Base-by-base conservation (phyloP, 1,140 invertebrate genomes). In the Pseudomyrmex dendroicus region DNA sequence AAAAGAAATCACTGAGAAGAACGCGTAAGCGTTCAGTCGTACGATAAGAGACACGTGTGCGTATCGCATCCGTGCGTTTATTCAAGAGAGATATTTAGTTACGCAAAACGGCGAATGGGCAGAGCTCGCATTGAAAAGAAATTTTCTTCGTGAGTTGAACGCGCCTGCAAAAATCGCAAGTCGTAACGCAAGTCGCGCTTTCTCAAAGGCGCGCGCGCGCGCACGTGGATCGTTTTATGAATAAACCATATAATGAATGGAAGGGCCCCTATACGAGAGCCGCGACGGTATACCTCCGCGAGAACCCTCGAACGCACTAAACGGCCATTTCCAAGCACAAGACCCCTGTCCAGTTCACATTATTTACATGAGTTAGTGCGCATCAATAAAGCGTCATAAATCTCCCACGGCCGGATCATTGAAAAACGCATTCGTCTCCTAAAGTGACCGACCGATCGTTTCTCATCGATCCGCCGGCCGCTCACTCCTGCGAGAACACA, bases 241-340 rank as follows among this genome's bases (percentile, higher is more conserved):
- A 88, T 88, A 88, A 88, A 88, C 77, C 86, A 83, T 87, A 87
- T 87, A 87, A 87, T 59, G 86, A 85, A 84, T 54, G 86, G 48
- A 83, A 83, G 35, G 35, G 67, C 20, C 54, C 54, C 46, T 46
- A 25, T 3, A 50, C 20, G 70, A 73, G 10, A 73, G 64, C 25
- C 25, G n/a, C 72, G n/a, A n/a, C n/a, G 25, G 46, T 48, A 20
- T 20, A 20, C 10, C 25, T 25, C 25, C 50, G 62, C 54, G 54
- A 61, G 72, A 67, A 73, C 25, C 56, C 25, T 59, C 57, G 70
- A 59, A 72, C 20, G 46, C 70, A 17, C 50, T 67, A 68, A 85
- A 77, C 64, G 22, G 35, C 35, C 63, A 72, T 61, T 86, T 20
- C 57, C 35, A 35, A 54, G n/a, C 56, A 25, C 70, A 1, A 1